These are phyloP conservation scores for Epinephelus moara DNA, from an alignment of 2,113 vertebrate genomes.

Conservation along the genomic window DNA sequence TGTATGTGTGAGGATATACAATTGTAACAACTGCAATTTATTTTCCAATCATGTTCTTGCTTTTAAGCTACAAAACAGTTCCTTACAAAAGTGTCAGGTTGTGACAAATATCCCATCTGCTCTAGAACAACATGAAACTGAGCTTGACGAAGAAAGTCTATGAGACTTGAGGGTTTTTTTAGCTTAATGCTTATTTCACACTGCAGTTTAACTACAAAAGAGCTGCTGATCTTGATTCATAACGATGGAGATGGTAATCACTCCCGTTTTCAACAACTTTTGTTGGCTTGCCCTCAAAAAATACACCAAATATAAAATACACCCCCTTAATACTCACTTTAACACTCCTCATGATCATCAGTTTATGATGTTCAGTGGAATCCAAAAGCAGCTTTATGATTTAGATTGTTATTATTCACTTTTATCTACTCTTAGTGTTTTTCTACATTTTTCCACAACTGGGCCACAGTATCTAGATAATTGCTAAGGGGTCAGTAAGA, in stretches of 20 bases:
- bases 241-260: background rate
- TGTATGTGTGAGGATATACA: background rate
- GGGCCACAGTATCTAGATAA: background rate
- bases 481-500: background rate
- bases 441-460: background rate
- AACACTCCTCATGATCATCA: background rate
- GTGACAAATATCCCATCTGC: background rate
- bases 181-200: background rate
- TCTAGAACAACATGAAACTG: background rate
- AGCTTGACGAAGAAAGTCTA: background rate
- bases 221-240: constrained; percentile 13
- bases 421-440: background rate
- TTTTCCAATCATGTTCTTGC: background rate
- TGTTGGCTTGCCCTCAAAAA: background rate
- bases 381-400: background rate
- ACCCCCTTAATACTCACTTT: background rate
- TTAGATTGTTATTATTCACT: background rate
- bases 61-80: background rate
- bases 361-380: background rate
- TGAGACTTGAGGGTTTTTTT: background rate
- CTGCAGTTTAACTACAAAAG: background rate
- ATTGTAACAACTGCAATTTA: background rate
- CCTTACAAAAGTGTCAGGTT: background rate
- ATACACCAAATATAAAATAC: constrained; percentile 4
- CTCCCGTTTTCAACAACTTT: constrained; percentile 11